Conservation (phyloP, 2,113 vertebrate genomes). For the Prietella phreatophila region DNA sequence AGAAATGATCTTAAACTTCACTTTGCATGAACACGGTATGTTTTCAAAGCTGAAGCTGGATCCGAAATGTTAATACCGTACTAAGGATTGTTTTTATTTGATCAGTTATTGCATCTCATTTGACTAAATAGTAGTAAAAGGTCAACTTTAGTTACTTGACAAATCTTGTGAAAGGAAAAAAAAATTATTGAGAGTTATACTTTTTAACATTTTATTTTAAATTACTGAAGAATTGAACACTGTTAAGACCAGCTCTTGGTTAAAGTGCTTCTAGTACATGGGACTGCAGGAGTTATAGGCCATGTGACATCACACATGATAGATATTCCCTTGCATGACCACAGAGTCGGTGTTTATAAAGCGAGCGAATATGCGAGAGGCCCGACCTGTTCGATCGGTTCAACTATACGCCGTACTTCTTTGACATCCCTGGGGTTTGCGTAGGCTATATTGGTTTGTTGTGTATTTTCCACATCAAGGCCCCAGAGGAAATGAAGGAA, state of each 20-base stretch:
- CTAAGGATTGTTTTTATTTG: neutral
- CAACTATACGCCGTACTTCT: conserved; percentile 53
- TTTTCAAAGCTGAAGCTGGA: neutral
- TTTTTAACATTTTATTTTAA: neutral
- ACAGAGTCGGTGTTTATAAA: neutral
- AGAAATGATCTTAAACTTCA: neutral
- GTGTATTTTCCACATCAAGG: conserved; percentile 66
- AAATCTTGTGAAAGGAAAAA: neutral
- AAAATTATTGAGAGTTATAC: too few relatives aligned
- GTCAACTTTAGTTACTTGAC: neutral
- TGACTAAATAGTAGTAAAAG: neutral
- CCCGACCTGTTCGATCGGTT: conserved; percentile 59
- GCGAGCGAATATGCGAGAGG: conserved; percentile 15
- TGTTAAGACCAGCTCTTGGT: neutral
- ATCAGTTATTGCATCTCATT: too few relatives aligned
- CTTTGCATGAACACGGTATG: neutral
- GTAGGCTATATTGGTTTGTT: conserved; percentile 46
- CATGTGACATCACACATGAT: neutral
- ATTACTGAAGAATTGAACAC: neutral
- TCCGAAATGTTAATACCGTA: neutral
- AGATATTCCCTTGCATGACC: neutral
- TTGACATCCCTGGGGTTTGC: conserved; percentile 52
- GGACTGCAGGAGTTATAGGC: neutral
- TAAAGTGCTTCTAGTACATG: neutral
- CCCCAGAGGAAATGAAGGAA: conserved; percentile 27